Evolutionary conservation across 2,888 invertebrate species (phyloP).

Genomic region (Cyclophora punctaria): DNA sequence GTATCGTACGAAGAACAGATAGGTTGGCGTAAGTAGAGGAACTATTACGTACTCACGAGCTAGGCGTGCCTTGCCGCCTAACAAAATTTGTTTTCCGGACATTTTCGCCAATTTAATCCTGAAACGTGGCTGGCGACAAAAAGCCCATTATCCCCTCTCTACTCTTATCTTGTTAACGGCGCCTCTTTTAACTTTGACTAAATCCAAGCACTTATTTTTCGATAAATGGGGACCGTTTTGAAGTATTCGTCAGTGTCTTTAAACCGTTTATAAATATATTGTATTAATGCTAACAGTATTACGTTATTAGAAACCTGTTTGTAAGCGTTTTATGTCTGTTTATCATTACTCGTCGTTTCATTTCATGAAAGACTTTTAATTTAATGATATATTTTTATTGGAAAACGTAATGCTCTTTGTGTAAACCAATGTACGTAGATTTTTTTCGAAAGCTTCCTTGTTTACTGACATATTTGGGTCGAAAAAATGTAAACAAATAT

Average conservation of each 20-base stretch:
- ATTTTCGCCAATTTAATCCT: constrained; percentile 55
- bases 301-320: not conserved
- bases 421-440: too few species aligned
- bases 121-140: constrained; percentile 46
- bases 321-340: constrained; percentile 4
- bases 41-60: constrained; percentile 14
- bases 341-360: too few species aligned
- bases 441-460: not conserved
- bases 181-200: constrained; percentile 56
- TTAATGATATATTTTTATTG: constrained; percentile 6
- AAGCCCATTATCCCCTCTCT: constrained; percentile 51
- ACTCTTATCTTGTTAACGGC: constrained; percentile 59
- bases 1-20: constrained; percentile 8
- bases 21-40: constrained; percentile 14
- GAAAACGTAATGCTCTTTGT: not conserved
- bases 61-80: constrained; percentile 18
- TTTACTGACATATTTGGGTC: not conserved
- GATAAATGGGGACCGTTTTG: constrained; percentile 36
- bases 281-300: constrained; percentile 20
- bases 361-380: too few species aligned
- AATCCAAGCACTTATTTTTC: constrained; percentile 42
- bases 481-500: not conserved
- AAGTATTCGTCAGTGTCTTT: constrained; percentile 35
- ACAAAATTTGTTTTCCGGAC: constrained; percentile 43
- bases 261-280: constrained; percentile 27